A percentile compares a stretch with the other conserved stretches of the same genome.
phyloP scores from a whole-genome alignment of 2,797 vertebrate genomes.

The Cyclopterus lumpus region DNA sequence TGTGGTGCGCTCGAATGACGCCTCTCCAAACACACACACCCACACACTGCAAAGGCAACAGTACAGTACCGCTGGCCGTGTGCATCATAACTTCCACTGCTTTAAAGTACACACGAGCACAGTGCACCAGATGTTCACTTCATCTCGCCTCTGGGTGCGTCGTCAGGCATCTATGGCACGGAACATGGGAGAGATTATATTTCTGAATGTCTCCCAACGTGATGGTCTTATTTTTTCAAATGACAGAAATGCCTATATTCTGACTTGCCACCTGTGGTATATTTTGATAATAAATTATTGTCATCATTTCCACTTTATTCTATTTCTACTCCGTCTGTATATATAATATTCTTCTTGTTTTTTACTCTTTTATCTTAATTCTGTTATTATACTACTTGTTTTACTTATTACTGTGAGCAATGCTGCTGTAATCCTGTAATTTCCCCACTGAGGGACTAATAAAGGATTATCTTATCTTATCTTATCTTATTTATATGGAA shows the following conservation, averaged over 20 bases:
- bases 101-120: not conserved
- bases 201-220: not conserved
- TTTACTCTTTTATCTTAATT: too few relatives aligned
- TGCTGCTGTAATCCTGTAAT: too few relatives aligned
- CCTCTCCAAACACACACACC: slow-evolving; percentile 28
- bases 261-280: fast-evolving
- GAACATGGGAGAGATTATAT: not conserved
- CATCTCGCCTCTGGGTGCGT: not conserved
- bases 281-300: not conserved
- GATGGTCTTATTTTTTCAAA: not conserved
- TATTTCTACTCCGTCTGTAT: too few relatives aligned
- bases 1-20: slow-evolving; percentile 19
- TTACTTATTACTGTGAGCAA: too few relatives aligned
- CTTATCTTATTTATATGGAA: not conserved
- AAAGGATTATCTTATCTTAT: too few relatives aligned
- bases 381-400: too few relatives aligned
- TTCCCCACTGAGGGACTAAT: too few relatives aligned
- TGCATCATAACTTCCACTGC: slow-evolving; percentile 4
- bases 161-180: not conserved
- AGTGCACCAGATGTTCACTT: slow-evolving; percentile 12
- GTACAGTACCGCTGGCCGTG: not conserved
- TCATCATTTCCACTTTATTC: too few relatives aligned
- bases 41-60: slow-evolving; percentile 6
- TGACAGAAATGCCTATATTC: not conserved
- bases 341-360: too few relatives aligned